phyloP scores from a whole-genome alignment of 1,140 invertebrate species.

The Dendrolimus kikuchii region DNA sequence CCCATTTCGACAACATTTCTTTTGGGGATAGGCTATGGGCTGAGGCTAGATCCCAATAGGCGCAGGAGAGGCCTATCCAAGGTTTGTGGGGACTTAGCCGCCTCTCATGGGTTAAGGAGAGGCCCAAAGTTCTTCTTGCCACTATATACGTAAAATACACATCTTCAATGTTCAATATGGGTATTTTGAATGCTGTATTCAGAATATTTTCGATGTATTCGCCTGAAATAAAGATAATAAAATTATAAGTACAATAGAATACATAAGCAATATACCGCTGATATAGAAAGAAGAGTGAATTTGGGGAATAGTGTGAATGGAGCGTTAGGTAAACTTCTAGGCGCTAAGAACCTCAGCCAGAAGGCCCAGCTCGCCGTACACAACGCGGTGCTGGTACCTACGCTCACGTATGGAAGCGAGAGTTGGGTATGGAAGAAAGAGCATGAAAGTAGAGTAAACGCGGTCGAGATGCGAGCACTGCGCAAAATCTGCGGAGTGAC shows the following conservation, averaged over 20 bases:
- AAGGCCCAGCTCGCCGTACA: too few relatives aligned
- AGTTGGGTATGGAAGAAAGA: too few relatives aligned
- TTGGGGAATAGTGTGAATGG: too few relatives aligned
- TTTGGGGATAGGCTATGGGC: slow-evolving; percentile 30
- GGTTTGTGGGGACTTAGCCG: slow-evolving; percentile 47
- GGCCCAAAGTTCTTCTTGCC: slow-evolving; percentile 22
- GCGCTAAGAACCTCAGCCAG: too few relatives aligned
- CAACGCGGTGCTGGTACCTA: too few relatives aligned
- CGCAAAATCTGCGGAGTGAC: too few relatives aligned
- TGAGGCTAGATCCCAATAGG: slow-evolving; percentile 35
- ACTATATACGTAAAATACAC: slow-evolving; percentile 55
- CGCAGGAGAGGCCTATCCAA: slow-evolving; percentile 22
- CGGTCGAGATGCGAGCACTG: too few relatives aligned
- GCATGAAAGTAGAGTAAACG: too few relatives aligned
- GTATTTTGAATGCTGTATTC: slow-evolving; percentile 22
- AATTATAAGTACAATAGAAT: neutral
- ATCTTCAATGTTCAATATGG: slow-evolving; percentile 54
- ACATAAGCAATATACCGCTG: too few relatives aligned
- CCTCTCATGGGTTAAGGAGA: slow-evolving; percentile 35
- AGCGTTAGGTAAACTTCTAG: too few relatives aligned
- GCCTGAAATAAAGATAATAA: slow-evolving; percentile 28
- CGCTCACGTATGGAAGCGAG: too few relatives aligned
- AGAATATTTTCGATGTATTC: slow-evolving; percentile 31
- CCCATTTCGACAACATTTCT: slow-evolving; percentile 32
- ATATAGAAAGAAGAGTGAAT: too few relatives aligned